Evolutionary conservation across 2,888 invertebrate genomes (phyloP).

Genomic region (Drosophila lutescens): DNA sequence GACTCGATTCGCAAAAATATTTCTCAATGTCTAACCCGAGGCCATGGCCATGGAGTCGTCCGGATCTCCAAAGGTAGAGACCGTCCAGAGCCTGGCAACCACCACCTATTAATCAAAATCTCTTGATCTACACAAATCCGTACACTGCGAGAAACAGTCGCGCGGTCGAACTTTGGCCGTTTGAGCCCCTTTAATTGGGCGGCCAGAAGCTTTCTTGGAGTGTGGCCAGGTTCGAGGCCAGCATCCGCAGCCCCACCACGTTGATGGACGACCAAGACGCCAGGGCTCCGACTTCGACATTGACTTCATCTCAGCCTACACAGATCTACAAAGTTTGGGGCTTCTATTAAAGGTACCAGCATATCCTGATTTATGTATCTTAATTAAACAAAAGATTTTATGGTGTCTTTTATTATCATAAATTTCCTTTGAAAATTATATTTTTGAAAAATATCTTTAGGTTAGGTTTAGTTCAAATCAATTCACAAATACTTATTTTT

Average conservation of each 20-base stretch:
- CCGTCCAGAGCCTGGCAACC: slow-evolving; percentile 43
- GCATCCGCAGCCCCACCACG: slow-evolving; percentile 64
- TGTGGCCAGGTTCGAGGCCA: slow-evolving; percentile 65
- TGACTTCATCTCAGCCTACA: slow-evolving; percentile 35
- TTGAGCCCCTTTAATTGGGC: slow-evolving; percentile 56
- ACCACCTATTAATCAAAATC: slow-evolving; percentile 79
- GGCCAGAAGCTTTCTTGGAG: slow-evolving; percentile 58
- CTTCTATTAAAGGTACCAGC: not conserved
- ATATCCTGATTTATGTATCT: no score
- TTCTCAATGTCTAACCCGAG: slow-evolving; percentile 76
- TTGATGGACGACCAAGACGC: slow-evolving; percentile 69
- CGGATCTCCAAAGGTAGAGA: slow-evolving; percentile 27
- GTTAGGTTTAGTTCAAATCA: no score
- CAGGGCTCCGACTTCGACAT: slow-evolving; percentile 39
- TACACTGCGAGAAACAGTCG: slow-evolving; percentile 65
- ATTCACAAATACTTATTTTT: no score
- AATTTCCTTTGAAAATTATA: no score
- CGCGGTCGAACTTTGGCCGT: not conserved
- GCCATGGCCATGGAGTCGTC: slow-evolving; percentile 55
- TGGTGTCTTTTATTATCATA: no score
- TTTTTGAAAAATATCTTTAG: no score
- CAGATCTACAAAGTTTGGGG: slow-evolving; percentile 1
- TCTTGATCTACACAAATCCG: slow-evolving; percentile 71
- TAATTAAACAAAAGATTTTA: no score
- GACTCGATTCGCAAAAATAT: slow-evolving; percentile 78